These are phyloP conservation scores for Rotaria socialis DNA, from an alignment of 2,888 invertebrate species.

Conservation along the genomic window DNA sequence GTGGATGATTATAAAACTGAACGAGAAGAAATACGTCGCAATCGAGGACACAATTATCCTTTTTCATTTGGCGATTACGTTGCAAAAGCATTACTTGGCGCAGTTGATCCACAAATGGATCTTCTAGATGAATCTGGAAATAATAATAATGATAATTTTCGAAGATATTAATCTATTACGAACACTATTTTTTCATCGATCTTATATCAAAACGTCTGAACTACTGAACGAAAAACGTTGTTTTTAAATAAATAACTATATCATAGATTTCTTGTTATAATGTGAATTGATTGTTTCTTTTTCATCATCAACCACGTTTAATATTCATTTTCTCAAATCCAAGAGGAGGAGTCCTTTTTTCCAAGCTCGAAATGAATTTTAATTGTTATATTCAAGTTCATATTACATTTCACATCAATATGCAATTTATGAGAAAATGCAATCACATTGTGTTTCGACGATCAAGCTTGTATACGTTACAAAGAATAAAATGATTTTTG, in stretches of 20 bases:
- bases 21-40: slow-evolving; percentile 37
- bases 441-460: too few relatives aligned
- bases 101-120: slow-evolving; percentile 34
- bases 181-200: background rate
- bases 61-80: slow-evolving; percentile 47
- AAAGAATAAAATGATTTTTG: too few relatives aligned
- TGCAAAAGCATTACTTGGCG: slow-evolving; percentile 41
- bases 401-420: too few relatives aligned
- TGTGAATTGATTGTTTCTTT: too few relatives aligned
- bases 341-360: too few relatives aligned
- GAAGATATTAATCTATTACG: background rate
- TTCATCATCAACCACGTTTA: too few relatives aligned
- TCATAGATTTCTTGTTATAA: too few relatives aligned
- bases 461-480: too few relatives aligned
- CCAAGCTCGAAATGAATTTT: too few relatives aligned
- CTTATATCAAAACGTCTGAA: background rate
- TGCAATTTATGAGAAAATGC: too few relatives aligned
- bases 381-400: too few relatives aligned
- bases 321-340: too few relatives aligned
- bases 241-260: background rate
- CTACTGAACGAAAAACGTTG: background rate
- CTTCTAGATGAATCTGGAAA: background rate
- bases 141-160: background rate
- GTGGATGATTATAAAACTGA: slow-evolving; percentile 46
- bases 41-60: slow-evolving; percentile 4